A percentile compares a stretch with the other conserved stretches of the same genome.
phyloP scores from a whole-genome alignment of 1,140 invertebrate genomes.

The Chironomus tepperi region DNA sequence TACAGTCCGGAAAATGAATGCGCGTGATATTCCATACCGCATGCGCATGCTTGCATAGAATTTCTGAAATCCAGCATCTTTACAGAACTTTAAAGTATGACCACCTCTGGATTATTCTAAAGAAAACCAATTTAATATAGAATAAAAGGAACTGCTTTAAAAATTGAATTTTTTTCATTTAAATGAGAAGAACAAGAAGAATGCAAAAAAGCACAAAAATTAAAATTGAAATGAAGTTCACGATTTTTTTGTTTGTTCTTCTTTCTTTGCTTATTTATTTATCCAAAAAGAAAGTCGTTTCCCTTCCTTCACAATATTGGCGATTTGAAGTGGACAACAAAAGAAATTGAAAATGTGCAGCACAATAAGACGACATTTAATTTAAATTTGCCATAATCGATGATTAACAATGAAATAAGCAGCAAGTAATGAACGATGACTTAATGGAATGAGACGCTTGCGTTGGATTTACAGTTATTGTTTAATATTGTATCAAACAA shows the following conservation, averaged over 20 bases:
- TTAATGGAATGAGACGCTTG: background rate
- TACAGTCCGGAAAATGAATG: no score
- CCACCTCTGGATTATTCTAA: no score
- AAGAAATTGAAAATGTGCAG: background rate
- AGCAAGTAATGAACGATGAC: background rate
- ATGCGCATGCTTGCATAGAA: no score
- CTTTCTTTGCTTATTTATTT: no score
- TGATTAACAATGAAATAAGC: background rate
- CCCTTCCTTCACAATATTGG: background rate
- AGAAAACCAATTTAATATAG: no score
- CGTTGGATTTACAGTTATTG: background rate
- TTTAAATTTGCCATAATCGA: background rate
- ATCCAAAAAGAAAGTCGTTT: constrained; percentile 5
- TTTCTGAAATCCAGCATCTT: no score
- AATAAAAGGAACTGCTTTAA: no score
- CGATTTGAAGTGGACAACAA: background rate
- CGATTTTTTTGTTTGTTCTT: background rate
- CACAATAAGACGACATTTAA: background rate
- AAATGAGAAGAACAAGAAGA: background rate
- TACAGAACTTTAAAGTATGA: no score
- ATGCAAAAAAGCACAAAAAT: background rate
- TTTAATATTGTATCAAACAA: background rate
- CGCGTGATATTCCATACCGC: no score
- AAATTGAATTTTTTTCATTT: no score
- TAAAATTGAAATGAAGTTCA: constrained; percentile 14